Evolutionary conservation across 2,797 vertebrate species (phyloP).

Genomic region (Malurus leucopterus): DNA sequence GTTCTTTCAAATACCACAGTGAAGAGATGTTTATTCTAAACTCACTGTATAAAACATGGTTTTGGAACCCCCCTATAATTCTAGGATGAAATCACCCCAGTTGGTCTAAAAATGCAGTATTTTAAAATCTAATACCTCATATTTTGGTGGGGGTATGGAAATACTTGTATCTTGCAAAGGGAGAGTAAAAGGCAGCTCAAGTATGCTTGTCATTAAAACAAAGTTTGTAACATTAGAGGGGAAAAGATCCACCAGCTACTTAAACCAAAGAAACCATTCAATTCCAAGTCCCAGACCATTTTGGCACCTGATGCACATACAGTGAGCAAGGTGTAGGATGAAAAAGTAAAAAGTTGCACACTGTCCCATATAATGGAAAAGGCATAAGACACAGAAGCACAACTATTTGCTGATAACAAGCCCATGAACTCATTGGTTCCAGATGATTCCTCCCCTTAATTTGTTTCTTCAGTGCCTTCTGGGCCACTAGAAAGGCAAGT

Average conservation of each 20-base stretch:
- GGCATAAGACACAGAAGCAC: not conserved
- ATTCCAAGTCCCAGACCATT: not conserved
- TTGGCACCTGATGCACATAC: not conserved
- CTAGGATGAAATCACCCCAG: not conserved
- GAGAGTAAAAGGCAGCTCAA: not conserved
- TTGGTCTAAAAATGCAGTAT: not conserved
- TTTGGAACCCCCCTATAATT: not conserved
- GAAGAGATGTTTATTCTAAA: not conserved
- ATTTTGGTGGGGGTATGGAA: not conserved
- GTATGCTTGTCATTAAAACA: not conserved
- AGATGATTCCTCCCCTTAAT: not conserved
- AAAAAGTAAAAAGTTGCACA: not conserved
- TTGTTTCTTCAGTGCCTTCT: not conserved
- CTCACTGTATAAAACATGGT: not conserved
- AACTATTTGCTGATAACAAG: not conserved
- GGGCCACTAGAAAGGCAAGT: not conserved
- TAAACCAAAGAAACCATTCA: not conserved
- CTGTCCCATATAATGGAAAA: not conserved
- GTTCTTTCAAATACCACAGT: not conserved
- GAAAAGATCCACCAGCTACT: not conserved
- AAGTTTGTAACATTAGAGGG: not conserved
- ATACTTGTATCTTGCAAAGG: not conserved
- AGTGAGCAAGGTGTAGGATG: not conserved
- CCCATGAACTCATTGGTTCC: not conserved
- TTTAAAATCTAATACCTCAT: not conserved